phyloP scores from a whole-genome alignment of 2,888 invertebrate genomes.

The Drosophila paramelanica region DNA sequence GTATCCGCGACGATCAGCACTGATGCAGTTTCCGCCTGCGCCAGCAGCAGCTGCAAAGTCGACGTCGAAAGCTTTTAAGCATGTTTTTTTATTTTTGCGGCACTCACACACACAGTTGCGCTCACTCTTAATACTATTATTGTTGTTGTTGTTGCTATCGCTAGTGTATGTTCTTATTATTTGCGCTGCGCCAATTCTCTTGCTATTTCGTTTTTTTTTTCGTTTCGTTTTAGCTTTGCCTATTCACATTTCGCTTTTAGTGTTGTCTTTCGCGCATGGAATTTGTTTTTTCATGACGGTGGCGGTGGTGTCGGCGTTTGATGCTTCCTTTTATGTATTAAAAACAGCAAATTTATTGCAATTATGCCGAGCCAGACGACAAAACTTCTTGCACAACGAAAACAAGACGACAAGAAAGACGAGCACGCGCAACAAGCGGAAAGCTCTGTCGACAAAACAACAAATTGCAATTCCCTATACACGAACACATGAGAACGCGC shows the following conservation, averaged over 20 bases:
- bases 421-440: constrained; percentile 76
- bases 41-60: constrained; percentile 62
- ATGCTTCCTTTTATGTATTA: constrained; percentile 56
- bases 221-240: constrained; percentile 47
- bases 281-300: constrained; percentile 52
- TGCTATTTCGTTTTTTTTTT: constrained; percentile 59
- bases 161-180: constrained; percentile 60
- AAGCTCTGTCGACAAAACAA: constrained; percentile 68
- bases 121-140: constrained; percentile 33
- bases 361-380: constrained; percentile 49
- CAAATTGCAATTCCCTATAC: constrained; percentile 77
- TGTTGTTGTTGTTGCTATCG: constrained; percentile 29
- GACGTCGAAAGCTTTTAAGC: constrained; percentile 68
- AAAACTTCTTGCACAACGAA: constrained; percentile 57
- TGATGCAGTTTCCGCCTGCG: constrained; percentile 76
- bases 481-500: constrained; percentile 51
- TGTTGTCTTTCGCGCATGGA: constrained; percentile 58
- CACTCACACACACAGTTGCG: constrained; percentile 59
- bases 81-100: constrained; percentile 59
- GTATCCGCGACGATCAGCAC: constrained; percentile 39
- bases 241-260: constrained; percentile 58
- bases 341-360: constrained; percentile 61
- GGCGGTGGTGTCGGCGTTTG: constrained; percentile 39
- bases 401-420: constrained; percentile 42
- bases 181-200: constrained; percentile 66